Evolutionary conservation across 2,888 invertebrate species (phyloP).

Genomic region (Cataglyphis rosenhaueri): DNA sequence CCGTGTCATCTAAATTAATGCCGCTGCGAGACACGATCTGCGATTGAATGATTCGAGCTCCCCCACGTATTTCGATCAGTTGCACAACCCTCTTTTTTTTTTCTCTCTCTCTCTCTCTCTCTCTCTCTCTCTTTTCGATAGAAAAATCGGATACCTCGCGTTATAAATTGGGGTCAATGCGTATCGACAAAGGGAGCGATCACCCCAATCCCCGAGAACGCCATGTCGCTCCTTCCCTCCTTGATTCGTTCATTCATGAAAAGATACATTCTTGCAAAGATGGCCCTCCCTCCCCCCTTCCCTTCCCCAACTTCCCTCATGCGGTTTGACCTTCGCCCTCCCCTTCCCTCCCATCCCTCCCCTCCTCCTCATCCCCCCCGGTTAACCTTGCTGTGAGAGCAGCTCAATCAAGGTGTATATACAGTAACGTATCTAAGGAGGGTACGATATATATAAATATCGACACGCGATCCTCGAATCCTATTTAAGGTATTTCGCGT

Average conservation of each 20-base stretch:
- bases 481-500: not conserved
- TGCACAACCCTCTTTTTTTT: not conserved
- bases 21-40: too few relatives aligned
- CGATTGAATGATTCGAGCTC: not conserved
- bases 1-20: not conserved
- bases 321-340: slow-evolving; percentile 71
- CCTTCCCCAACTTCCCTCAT: slow-evolving; percentile 59
- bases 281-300: slow-evolving; percentile 60
- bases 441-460: slow-evolving; percentile 27
- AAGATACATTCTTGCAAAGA: slow-evolving; percentile 71
- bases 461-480: not conserved
- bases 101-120: too few relatives aligned
- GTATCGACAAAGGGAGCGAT: slow-evolving; percentile 26
- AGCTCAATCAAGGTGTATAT: slow-evolving; percentile 70
- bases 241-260: slow-evolving; percentile 77
- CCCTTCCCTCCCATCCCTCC: slow-evolving; percentile 48
- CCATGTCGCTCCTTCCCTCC: slow-evolving; percentile 65
- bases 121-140: too few relatives aligned
- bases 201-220: slow-evolving; percentile 45
- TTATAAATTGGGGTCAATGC: not conserved
- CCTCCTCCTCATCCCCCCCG: slow-evolving; percentile 46
- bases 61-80: not conserved
- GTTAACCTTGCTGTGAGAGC: slow-evolving; percentile 56
- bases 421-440: slow-evolving; percentile 42
- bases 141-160: not conserved